These are phyloP conservation scores for Temnopleurus reevesii DNA, from an alignment of 53 echinoderm and acorn worm species.

Conservation along the genomic window DNA sequence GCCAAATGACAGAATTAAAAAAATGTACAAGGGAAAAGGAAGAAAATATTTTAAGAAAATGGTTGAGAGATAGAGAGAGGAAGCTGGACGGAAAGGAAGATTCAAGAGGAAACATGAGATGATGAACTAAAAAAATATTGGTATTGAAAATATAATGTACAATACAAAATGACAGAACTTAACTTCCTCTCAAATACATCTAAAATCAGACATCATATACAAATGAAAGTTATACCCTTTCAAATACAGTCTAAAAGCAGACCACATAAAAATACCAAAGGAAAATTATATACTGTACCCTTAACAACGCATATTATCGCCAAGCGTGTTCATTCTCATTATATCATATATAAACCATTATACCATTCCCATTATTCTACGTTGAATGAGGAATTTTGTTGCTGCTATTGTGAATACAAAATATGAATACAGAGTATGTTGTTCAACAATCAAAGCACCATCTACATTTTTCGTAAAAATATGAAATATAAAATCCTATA, in stretches of 20 bases:
- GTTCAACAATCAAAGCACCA: not conserved
- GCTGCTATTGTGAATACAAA: not conserved
- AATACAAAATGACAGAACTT: not conserved
- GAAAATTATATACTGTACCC: not conserved
- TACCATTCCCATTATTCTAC: not conserved
- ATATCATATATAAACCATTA: not conserved
- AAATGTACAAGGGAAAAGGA: no score
- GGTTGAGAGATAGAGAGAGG: not conserved
- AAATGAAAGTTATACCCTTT: not conserved
- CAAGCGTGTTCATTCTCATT: conserved; percentile 14
- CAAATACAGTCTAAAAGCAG: not conserved
- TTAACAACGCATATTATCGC: not conserved
- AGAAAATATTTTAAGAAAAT: no score
- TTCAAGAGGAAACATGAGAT: not conserved
- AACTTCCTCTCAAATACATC: not conserved
- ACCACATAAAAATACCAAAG: not conserved
- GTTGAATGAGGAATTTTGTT: not conserved
- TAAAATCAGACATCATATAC: not conserved
- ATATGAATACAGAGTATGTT: not conserved
- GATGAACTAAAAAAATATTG: not conserved
- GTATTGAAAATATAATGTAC: not conserved
- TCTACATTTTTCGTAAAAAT: not conserved
- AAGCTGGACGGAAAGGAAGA: not conserved
- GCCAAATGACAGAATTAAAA: no score
- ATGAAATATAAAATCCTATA: no score